These are phyloP conservation scores for Temnothorax ravouxi DNA, from an alignment of 2,888 invertebrate genomes.

Conservation along the genomic window DNA sequence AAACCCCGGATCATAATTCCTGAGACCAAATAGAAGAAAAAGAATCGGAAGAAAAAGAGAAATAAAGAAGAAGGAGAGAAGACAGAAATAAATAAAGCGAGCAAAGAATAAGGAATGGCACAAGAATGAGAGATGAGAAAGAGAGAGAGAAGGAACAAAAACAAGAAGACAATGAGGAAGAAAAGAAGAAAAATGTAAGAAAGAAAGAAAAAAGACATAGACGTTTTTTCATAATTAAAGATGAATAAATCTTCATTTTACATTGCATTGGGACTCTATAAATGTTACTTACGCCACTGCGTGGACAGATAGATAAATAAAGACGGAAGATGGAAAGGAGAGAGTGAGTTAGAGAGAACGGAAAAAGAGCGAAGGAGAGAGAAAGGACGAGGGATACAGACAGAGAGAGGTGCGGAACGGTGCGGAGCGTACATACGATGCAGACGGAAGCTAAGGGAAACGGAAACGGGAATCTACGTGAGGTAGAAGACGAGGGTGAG, in stretches of 20 bases:
- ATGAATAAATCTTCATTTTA: not conserved
- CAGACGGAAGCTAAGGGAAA: conserved; percentile 50
- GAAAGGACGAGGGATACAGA: conserved; percentile 29
- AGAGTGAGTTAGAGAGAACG: not conserved
- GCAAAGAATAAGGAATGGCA: not conserved
- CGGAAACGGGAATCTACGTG: conserved; percentile 48
- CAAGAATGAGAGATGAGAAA: not conserved
- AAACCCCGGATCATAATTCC: conserved; percentile 22
- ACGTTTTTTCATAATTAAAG: not conserved
- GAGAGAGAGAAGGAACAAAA: not conserved
- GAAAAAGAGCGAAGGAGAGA: conserved; percentile 18
- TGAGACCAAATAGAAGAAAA: conserved; percentile 8
- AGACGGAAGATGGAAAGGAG: conserved; percentile 24
- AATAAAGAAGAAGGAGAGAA: not conserved
- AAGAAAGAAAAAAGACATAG: not conserved
- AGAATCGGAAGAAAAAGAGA: not conserved
- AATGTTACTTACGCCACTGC: conserved; percentile 47
- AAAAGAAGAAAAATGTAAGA: not conserved
- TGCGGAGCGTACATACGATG: conserved; percentile 15
- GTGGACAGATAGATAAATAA: conserved; percentile 47
- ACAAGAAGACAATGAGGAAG: not conserved
- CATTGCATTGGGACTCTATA: not conserved
- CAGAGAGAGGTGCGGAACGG: conserved; percentile 4
- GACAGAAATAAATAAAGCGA: not conserved
- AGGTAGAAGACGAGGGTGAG: conserved; percentile 21